Conservation (phyloP, 2,797 vertebrate species). For the Eupleurogrammus muticus region DNA sequence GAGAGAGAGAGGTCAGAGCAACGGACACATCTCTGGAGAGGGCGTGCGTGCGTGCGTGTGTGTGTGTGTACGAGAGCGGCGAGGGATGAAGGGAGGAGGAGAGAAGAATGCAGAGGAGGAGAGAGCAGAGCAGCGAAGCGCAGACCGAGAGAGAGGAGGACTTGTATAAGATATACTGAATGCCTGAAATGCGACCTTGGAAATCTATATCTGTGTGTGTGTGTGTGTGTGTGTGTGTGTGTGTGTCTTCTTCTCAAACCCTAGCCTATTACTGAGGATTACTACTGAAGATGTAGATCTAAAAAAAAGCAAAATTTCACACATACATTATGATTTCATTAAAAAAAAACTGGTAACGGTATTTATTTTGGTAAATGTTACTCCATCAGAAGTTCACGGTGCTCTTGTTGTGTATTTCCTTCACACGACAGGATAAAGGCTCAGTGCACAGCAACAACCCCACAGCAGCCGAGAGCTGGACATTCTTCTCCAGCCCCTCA, state of each 20-base stretch:
- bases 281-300: not conserved
- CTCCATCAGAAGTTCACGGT: too few relatives aligned
- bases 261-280: not conserved
- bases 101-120: constrained; percentile 68
- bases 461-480: too few relatives aligned
- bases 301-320: not conserved
- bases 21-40: constrained; percentile 75
- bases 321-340: not conserved
- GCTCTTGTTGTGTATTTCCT: too few relatives aligned
- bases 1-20: constrained; percentile 80
- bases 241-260: not conserved
- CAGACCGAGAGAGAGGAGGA: constrained; percentile 58
- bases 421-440: too few relatives aligned
- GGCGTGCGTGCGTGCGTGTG: constrained; percentile 36
- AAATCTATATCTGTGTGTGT: constrained; percentile 55
- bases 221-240: constrained; percentile 12
- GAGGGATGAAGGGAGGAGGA: constrained; percentile 64
- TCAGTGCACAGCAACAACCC: too few relatives aligned
- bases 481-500: too few relatives aligned
- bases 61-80: constrained; percentile 43
- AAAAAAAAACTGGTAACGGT: not conserved
- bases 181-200: constrained; percentile 71
- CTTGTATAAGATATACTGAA: constrained; percentile 65
- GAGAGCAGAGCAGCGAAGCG: constrained; percentile 60
- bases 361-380: not conserved